Base-by-base conservation (phyloP, 2,797 vertebrate genomes). In the Silurus aristotelis region DNA sequence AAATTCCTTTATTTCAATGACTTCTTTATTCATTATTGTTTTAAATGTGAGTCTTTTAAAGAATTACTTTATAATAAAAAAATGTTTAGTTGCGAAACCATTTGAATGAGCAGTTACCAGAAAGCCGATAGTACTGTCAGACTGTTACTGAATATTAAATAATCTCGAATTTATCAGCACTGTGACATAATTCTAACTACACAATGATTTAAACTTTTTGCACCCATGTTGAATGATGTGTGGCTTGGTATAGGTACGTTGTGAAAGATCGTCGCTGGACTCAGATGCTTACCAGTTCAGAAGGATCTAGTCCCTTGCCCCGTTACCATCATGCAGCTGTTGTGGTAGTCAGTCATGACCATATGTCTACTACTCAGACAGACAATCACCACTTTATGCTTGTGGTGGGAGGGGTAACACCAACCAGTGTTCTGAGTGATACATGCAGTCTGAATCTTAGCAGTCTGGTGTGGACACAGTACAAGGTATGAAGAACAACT, bases 371-470 rank as follows among this genome's bases (percentile, higher is more conserved):
- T 1, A 92, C 92, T 58, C 95, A 94, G 1, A 92, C 93, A 79
- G 86, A 93, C 2, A 89, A 91, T 80, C 95, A 95, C 61, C 95
- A 92, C 81, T 93, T 96, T 83, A 97, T 98, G 97, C 92, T 97
- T 85, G 94, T 98, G 72, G 94, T 97, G 19, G 97, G 97, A 0
- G 97, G 97, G 9, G 92, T 98, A 88, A 97, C 95, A 0, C 93
- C 93, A 22, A 92, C 87, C 0, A 96, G 96, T 0, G 93, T 98
- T 56, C 91, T 94, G 89, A 94, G 91, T 79, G 97, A 98, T 89
- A 96, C 96, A 77, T 98, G 97, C 97, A 92, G 95, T 89, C 95
- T 98, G 52, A 97, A 98, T 90, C 95, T 98, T 20, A 96, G 95
- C 86, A 97, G 96, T 87, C 92, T 97, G 87, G 94, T 97, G 83